These are phyloP conservation scores for Apamea sordens DNA, from an alignment of 2,888 invertebrate genomes.

Conservation along the genomic window DNA sequence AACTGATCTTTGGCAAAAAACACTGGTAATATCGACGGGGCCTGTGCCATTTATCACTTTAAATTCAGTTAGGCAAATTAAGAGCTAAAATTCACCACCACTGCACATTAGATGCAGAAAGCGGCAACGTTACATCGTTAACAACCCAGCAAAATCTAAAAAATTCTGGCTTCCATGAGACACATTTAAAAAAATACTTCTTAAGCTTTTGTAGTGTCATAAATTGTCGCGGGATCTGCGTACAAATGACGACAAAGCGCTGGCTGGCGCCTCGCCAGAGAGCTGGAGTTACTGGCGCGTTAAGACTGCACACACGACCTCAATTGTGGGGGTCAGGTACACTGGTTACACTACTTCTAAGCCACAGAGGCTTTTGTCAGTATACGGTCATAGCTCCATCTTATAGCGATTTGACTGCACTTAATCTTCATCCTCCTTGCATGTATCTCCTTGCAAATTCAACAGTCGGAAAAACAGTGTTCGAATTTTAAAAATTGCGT, in stretches of 20 bases:
- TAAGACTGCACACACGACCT: conserved; percentile 50
- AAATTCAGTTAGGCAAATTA: not conserved
- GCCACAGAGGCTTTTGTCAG: conserved; percentile 1
- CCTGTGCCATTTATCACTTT: not conserved
- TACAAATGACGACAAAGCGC: conserved; percentile 53
- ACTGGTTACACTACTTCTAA: conserved; percentile 13
- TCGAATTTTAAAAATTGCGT: not conserved
- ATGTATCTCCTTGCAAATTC: not conserved
- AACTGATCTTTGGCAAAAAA: conserved; percentile 6
- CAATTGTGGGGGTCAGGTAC: conserved; percentile 40
- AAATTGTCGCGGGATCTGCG: conserved; percentile 47
- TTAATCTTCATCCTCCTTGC: not conserved
- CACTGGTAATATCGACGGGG: not conserved
- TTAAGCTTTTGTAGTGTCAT: conserved; percentile 54
- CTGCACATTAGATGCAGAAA: conserved; percentile 18
- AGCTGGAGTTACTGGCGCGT: conserved; percentile 42
- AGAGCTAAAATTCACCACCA: not conserved
- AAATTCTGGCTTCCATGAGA: conserved; percentile 11
- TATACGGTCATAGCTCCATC: not conserved
- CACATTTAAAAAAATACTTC: conserved; percentile 36
- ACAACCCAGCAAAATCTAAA: conserved; percentile 12
- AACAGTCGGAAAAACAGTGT: not conserved
- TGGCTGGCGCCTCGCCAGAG: conserved; percentile 58
- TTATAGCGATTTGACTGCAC: not conserved
- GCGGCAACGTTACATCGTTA: not conserved